Evolutionary conservation across 1,140 invertebrate genomes (phyloP), one percentile per base, ranked within the genome.

Genomic region (Holotrichia oblita): DNA sequence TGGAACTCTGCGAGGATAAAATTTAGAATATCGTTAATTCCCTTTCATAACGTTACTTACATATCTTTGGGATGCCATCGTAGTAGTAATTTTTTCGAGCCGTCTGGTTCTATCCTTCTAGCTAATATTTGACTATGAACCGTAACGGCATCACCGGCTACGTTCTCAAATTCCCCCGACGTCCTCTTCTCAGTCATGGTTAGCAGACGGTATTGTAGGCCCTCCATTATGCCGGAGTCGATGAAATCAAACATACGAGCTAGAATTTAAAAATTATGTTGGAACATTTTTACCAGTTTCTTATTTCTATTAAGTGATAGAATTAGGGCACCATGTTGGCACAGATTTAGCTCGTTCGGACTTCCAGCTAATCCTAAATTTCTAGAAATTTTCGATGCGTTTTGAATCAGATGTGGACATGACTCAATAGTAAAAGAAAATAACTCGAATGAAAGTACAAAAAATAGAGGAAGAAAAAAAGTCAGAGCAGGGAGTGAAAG

Each of bases 171-270:
- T 78, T 88, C 84, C 80, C 90, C 89, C 79, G 89, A 86, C 14
- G 91, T 92, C 83, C 92, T 90, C 64, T 90, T 89, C 81, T 92
- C 89, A 20, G 91, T 91, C 80, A 91, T 83, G 78, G 88, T 88
- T 64, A 91, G 85, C 77, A 95, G 85, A 80, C 91, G 90, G 84
- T 93, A 92, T 85, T 95, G 93, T 14, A 97, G 88, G 22, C 93
- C 92, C 86, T 96, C 94, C 95, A 97, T 97, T 76, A 94, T 93
- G 41, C 94, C 94, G 77, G 93, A 88, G 86, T 97, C 96, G 86
- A 97, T 95, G 87, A 94, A 96, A 87, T 97, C 96, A 85, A 95
- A 95, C 89, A 94, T 92, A 75, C 94, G 92, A 77, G 94, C 94
- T 90, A 86, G 79, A 84, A 88, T 9, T 27, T 41, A 27, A 48